These are phyloP conservation scores for Chitala chitala DNA, from an alignment of 2,113 vertebrate species.

Conservation along the genomic window DNA sequence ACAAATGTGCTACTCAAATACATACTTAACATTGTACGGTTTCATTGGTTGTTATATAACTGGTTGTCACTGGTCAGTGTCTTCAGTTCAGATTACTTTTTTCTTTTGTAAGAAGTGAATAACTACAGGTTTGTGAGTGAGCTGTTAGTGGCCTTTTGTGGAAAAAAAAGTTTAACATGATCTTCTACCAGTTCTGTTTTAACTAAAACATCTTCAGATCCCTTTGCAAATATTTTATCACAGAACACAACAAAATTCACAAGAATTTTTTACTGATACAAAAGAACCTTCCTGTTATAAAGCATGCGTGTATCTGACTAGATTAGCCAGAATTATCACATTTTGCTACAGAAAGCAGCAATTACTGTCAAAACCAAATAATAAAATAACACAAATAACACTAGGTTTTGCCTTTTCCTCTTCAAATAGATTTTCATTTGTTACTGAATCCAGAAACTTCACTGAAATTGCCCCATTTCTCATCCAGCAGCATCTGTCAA, in stretches of 20 bases:
- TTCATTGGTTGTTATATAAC: no score
- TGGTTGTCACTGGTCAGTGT: no score
- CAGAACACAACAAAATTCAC: slow-evolving; percentile 16
- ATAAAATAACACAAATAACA: neutral
- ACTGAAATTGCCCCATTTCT: neutral
- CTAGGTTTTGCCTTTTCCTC: slow-evolving; percentile 6
- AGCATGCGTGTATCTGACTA: slow-evolving; percentile 21
- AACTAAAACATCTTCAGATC: no score
- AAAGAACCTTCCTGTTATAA: slow-evolving; percentile 20
- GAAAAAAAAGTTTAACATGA: no score
- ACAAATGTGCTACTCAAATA: no score
- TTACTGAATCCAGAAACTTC: neutral
- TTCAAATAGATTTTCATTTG: slow-evolving; percentile 1
- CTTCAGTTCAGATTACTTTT: no score
- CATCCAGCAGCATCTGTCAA: slow-evolving; percentile 12
- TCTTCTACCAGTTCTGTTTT: no score
- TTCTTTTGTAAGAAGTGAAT: no score
- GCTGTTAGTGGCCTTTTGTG: no score
- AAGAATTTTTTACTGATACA: slow-evolving; percentile 9
- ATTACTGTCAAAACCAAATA: neutral
- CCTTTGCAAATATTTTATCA: neutral
- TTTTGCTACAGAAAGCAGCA: slow-evolving; percentile 8
- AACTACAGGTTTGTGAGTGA: no score
- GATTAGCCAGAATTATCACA: slow-evolving; percentile 25
- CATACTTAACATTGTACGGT: no score